Base-by-base conservation (phyloP, 2,797 vertebrate genomes). In the Cichlasoma orientale region DNA sequence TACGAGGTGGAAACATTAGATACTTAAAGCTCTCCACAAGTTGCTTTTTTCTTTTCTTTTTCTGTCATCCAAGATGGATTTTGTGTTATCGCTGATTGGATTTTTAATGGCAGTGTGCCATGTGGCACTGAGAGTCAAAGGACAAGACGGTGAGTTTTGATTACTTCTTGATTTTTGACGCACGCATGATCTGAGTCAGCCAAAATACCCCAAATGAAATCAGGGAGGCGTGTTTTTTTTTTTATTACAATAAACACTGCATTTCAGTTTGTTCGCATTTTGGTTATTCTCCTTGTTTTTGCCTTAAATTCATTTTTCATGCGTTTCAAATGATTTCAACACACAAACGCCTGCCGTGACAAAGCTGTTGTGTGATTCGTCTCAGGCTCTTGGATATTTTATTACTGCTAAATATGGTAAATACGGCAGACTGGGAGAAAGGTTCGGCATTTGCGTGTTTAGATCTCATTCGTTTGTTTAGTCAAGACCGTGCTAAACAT, bases 141-240 rank as follows among this genome's bases (percentile, higher is more conserved):
- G 93, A 82, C 94, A 97, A 71, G 92, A 94, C 88, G 97, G 97
- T 98, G 95, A 97, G 97, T 88, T 88, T 69, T 7, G 3, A 19
- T 75, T 63, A 68, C 74, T 80, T 75, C 23, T 72, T 76, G 23
- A 25, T 78, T 77, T 77, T 71, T 71, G 66, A 63, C 71, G 72
- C 80, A 75, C 72, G 56, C 69, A 4, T 58, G 73, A 13, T 50
- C n/a, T 10, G 53, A 25, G 29, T 68, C 29, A 21, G 56, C 25
- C 82, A 68, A 77, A 85, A 55, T 31, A 54, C 10, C 6, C 11
- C 23, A 50, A 53, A 7, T 9, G 6, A n/a, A 23, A 68, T 68
- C 11, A 29, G 10, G 1, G 41, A 0, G 19, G 1, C 16, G 10
- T 29, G 23, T 68, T 68, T 68, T 66, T 41, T 12, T 14, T 41